Percentiles rank a stretch among this genome's conserved stretches.
Conservation (phyloP, 2,797 vertebrate species). For the Potorous gilbertii region DNA sequence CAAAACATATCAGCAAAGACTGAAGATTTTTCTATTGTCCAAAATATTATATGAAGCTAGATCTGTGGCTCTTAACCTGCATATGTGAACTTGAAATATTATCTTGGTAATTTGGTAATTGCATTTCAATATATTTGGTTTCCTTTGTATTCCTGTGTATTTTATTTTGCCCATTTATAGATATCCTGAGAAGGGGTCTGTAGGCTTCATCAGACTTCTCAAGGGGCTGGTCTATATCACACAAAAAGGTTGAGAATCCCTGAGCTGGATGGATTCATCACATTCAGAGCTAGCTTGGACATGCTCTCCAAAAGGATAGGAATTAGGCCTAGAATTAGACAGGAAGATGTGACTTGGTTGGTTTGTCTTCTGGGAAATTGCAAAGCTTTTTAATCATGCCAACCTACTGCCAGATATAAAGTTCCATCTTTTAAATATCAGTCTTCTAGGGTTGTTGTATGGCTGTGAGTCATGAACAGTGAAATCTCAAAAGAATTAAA, state of each 20-base stretch:
- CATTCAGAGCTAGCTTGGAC: background rate
- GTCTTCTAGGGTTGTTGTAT: background rate
- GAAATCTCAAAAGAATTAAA: background rate
- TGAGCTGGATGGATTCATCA: background rate
- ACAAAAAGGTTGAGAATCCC: background rate
- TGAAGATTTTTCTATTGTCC: background rate
- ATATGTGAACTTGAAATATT: background rate
- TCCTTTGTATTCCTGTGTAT: background rate
- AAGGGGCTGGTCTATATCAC: background rate
- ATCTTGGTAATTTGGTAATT: background rate
- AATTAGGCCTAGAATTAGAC: background rate
- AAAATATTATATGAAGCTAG: background rate
- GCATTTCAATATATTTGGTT: background rate
- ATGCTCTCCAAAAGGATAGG: background rate
- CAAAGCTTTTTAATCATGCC: background rate
- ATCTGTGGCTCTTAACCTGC: background rate
- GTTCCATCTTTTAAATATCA: background rate
- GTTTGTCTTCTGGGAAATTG: background rate
- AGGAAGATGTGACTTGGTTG: background rate
- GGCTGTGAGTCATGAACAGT: background rate
- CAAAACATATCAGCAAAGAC: background rate
- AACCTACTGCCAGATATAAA: background rate
- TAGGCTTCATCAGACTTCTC: background rate
- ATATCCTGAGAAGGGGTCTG: background rate
- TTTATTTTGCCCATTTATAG: background rate